These are phyloP conservation scores for Chrysocyon brachyurus DNA, from an alignment of 2,797 vertebrate species.

Conservation along the genomic window DNA sequence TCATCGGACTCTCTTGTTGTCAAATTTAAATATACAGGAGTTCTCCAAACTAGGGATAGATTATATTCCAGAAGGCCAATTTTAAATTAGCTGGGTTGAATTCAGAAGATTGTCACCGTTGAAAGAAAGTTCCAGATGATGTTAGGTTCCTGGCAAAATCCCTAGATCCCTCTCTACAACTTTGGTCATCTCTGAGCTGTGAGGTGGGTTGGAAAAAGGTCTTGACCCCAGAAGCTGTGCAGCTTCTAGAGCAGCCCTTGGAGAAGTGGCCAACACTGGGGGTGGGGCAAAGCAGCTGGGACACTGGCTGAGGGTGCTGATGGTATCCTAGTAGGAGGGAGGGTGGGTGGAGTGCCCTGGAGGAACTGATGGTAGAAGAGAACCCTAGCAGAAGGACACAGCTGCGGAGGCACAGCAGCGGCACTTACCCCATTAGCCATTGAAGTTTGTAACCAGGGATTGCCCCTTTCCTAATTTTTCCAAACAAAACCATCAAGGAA, in stretches of 20 bases:
- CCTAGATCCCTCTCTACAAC: neutral
- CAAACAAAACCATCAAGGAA: slow-evolving; percentile 15
- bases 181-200: neutral
- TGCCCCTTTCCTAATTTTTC: neutral
- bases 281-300: neutral
- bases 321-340: neutral
- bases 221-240: neutral
- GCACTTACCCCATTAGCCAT: neutral
- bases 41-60: neutral
- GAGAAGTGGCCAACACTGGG: neutral
- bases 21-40: neutral
- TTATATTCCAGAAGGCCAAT: neutral
- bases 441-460: neutral
- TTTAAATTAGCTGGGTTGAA: neutral
- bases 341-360: neutral
- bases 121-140: neutral
- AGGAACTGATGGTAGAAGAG: neutral
- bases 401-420: neutral
- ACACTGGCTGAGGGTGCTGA: neutral
- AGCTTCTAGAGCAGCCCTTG: neutral
- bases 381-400: neutral
- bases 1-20: slow-evolving; percentile 56
- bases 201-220: neutral
- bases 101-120: slow-evolving; percentile 3
- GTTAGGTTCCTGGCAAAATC: neutral